A percentile compares a stretch with the other conserved stretches of the same genome.
phyloP scores from a whole-genome alignment of 2,113 vertebrate species.

The Garra rufa region DNA sequence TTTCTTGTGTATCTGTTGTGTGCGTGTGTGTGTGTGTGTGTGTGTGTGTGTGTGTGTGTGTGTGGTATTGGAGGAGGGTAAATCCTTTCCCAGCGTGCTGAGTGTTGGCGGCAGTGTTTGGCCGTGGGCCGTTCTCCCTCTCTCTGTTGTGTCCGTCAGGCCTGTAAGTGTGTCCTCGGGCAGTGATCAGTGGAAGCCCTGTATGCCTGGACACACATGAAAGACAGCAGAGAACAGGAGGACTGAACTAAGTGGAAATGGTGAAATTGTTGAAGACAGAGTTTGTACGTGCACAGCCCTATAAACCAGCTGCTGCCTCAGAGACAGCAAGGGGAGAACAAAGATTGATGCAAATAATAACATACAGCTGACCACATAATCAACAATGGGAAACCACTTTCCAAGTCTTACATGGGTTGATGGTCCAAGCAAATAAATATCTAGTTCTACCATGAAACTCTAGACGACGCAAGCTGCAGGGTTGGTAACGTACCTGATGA shows the following conservation, averaged over 20 bases:
- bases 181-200: conserved; percentile 43
- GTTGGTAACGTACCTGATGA: no score
- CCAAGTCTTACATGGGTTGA: background rate
- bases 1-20: conserved; percentile 32
- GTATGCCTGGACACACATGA: conserved; percentile 60
- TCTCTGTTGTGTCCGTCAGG: conserved; percentile 56
- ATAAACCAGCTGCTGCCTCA: background rate
- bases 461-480: no score
- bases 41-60: conserved; percentile 50
- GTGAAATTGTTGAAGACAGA: conserved; percentile 1
- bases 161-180: conserved; percentile 56
- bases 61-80: conserved; percentile 49
- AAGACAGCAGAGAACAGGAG: conserved; percentile 41
- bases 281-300: background rate
- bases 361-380: background rate
- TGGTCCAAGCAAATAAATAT: background rate
- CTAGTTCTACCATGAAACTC: no score
- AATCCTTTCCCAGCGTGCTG: conserved; percentile 60
- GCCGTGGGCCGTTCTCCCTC: conserved; percentile 41
- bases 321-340: background rate
- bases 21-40: no score
- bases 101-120: conserved; percentile 62
- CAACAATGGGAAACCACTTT: background rate
- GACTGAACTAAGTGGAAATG: background rate
- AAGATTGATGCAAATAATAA: background rate